Conservation (phyloP, 92 coral and sea anemone genomes). For the Phenganax marumi region DNA sequence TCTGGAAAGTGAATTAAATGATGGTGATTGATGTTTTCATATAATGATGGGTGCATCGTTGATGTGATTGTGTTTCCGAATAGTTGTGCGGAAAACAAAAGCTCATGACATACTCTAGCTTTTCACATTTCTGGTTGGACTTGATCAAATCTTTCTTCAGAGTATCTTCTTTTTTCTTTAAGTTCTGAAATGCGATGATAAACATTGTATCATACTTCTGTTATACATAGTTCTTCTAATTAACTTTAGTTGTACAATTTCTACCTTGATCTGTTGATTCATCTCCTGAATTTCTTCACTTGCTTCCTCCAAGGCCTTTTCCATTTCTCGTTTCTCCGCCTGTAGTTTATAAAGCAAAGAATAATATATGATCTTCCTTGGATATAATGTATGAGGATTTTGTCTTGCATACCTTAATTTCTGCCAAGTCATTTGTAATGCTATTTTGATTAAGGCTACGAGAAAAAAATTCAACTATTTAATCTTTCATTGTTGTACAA, state of each 20-base stretch:
- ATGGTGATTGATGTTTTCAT: not conserved
- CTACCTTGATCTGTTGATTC: constrained; percentile 53
- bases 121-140: not conserved
- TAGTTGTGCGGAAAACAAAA: not conserved
- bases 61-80: not conserved
- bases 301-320: constrained; percentile 48
- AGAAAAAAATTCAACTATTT: not conserved
- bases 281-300: constrained; percentile 46
- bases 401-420: constrained; percentile 23
- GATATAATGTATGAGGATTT: not conserved
- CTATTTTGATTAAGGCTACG: constrained; percentile 27
- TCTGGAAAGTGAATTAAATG: not conserved
- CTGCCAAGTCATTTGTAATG: constrained; percentile 22
- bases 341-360: not conserved
- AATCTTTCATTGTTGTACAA: not conserved
- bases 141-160: constrained; percentile 22
- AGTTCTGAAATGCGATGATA: constrained; percentile 1
- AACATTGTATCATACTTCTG: not conserved
- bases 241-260: not conserved
- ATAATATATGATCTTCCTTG: not conserved
- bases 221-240: not conserved
- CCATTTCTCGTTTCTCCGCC: constrained; percentile 51
- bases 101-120: constrained; percentile 17
- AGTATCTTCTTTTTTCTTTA: constrained; percentile 13
- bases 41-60: not conserved